phyloP scores from a whole-genome alignment of 2,113 vertebrate genomes.

The Pterocles gutturalis region DNA sequence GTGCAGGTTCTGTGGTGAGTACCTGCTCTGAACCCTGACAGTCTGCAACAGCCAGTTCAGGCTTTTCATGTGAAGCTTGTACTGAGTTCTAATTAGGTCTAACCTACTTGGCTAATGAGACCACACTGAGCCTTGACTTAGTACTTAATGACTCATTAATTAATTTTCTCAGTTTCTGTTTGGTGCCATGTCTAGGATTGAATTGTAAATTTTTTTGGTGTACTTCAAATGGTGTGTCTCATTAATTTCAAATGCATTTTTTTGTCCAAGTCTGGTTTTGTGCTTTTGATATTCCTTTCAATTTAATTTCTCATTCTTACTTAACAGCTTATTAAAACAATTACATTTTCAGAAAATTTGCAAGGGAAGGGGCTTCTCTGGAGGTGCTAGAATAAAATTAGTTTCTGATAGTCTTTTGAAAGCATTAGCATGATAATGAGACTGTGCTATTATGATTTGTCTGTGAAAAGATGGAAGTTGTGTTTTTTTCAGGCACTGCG shows the following conservation, averaged over 20 bases:
- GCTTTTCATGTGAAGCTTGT: neutral
- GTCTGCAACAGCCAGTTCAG: neutral
- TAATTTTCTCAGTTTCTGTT: conserved; percentile 24
- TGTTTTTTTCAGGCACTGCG: neutral
- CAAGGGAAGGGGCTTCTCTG: neutral
- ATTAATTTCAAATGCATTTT: neutral
- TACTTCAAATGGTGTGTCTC: neutral
- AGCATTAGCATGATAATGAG: neutral
- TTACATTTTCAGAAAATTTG: neutral
- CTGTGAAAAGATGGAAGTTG: neutral
- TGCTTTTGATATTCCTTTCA: neutral
- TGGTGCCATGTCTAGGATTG: neutral
- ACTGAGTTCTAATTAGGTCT: conserved; percentile 29
- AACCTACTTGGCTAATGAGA: conserved; percentile 39
- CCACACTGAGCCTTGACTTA: neutral
- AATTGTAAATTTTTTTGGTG: neutral
- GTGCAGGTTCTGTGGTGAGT: neutral
- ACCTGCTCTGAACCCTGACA: neutral
- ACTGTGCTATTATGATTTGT: neutral
- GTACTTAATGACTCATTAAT: neutral
- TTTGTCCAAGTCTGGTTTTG: neutral
- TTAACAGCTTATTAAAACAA: neutral
- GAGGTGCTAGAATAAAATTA: neutral
- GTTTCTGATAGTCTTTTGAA: neutral
- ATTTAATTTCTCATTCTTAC: neutral